phyloP scores from a whole-genome alignment of 1,140 invertebrate species.

The Hormaphis cornu region DNA sequence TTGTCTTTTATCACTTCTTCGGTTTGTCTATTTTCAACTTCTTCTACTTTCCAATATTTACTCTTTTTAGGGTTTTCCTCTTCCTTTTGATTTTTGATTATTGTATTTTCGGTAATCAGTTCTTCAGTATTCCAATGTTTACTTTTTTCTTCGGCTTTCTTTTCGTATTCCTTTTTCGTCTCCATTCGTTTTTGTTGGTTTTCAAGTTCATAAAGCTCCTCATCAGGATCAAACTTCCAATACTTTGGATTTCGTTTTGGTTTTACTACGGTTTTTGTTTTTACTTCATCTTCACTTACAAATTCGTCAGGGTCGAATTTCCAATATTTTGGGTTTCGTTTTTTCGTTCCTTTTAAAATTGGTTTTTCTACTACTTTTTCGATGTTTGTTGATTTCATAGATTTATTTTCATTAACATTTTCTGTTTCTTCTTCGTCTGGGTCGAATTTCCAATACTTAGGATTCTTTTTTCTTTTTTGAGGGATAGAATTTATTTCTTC shows the following conservation, averaged over 20 bases:
- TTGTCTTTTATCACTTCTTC: constrained; percentile 30
- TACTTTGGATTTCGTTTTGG: constrained; percentile 14
- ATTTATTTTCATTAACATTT: neutral
- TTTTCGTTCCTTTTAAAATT: constrained; percentile 14
- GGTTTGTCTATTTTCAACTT: constrained; percentile 11
- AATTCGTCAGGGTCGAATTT: constrained; percentile 20
- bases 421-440: neutral
- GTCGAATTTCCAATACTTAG: constrained; percentile 28
- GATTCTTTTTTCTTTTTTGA: neutral
- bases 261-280: constrained; percentile 19
- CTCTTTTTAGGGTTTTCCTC: neutral
- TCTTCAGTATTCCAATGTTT: no score
- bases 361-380: neutral
- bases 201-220: neutral
- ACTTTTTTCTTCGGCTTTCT: no score
- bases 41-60: constrained; percentile 18
- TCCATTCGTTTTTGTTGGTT: neutral
- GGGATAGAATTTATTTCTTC: neutral
- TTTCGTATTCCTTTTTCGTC: neutral
- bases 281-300: constrained; percentile 1
- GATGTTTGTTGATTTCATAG: neutral
- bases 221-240: constrained; percentile 13
- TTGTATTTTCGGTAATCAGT: no score
- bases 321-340: constrained; percentile 20
- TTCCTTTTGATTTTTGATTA: constrained; percentile 29